A percentile compares a stretch with the other conserved stretches of the same genome.
Conservation (phyloP, 2,888 invertebrate species). For the Amphipoea oculea region DNA sequence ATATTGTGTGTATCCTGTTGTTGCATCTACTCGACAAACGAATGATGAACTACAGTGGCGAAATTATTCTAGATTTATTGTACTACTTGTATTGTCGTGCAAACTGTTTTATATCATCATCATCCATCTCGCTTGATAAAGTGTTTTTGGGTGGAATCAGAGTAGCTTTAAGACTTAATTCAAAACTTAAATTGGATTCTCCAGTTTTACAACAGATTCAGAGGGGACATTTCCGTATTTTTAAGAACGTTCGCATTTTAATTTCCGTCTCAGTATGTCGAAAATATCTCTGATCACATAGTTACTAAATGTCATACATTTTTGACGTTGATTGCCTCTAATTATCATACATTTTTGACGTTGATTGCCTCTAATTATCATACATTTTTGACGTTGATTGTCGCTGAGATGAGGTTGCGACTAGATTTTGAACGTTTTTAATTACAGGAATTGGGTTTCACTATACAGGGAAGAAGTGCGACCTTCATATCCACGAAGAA, state of each 20-base stretch:
- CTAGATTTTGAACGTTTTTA: background rate
- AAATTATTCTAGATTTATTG: constrained; percentile 23
- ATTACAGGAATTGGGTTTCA: background rate
- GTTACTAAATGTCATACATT: background rate
- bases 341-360: too few species aligned
- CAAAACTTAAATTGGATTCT: background rate
- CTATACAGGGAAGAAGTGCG: background rate
- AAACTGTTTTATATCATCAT: constrained; percentile 9
- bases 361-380: background rate
- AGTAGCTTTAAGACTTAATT: background rate
- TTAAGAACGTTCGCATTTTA: background rate
- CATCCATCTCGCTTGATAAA: background rate
- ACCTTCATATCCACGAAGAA: background rate
- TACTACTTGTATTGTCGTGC: background rate
- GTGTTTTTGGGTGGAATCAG: background rate
- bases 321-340: background rate
- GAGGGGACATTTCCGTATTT: background rate
- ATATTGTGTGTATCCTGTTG: constrained; percentile 68
- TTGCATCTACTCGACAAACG: constrained; percentile 48
- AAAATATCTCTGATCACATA: background rate
- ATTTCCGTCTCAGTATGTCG: background rate
- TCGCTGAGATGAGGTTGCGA: background rate
- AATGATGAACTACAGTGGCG: constrained; percentile 31
- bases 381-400: background rate
- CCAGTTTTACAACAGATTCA: background rate